Evolutionary conservation across 2,797 vertebrate genomes (phyloP), one percentile per base, ranked within the genome.

Genomic region (Sebastes oblongus): DNA sequence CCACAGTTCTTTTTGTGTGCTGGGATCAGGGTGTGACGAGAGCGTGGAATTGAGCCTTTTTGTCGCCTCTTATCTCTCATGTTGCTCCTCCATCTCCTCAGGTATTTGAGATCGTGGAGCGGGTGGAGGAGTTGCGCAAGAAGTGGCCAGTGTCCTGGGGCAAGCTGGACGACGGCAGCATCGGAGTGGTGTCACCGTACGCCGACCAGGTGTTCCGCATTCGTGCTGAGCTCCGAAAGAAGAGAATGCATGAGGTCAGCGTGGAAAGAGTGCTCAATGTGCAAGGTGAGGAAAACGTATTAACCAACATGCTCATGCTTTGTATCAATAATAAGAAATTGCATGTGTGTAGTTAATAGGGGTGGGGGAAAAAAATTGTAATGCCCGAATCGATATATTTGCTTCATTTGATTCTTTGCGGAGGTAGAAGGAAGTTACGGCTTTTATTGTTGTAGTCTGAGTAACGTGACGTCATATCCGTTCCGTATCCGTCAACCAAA

Each of bases 91-190:
- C n/a, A 2, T 67, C 46, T 56, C 9, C 81, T 11, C n/a, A 99
- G 98, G 98, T 99, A 18, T 99, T 99, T 96, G 98, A 99, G 91
- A 97, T 99, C 5, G 98, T 99, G 74, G 98, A 99, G 83, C 97
- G 98, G 2, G 98, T 99, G 72, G 98, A 99, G 89, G 98, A 99
- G 93, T 91, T 99, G 85, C 96, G 98, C 60, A 97, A 97, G 89
- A 99, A 99, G 91, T 99, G 98, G 98, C 98, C 98, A 0, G 98
- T 99, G 69, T 96, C 98, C 3, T 99, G 98, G 98, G 98, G 98
- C 36, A 99, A 99, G 86, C 93, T 99, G 93, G 98, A 99, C 3
- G 98, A 99, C 0, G 97, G 98, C 77, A 99, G 98, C 84, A 99
- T 99, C 6, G 98, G 98, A 3, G 98, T 99, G 54, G 98, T 99